Base-by-base conservation (phyloP, 2,888 invertebrate genomes). In the Drosophila anomelani region DNA sequence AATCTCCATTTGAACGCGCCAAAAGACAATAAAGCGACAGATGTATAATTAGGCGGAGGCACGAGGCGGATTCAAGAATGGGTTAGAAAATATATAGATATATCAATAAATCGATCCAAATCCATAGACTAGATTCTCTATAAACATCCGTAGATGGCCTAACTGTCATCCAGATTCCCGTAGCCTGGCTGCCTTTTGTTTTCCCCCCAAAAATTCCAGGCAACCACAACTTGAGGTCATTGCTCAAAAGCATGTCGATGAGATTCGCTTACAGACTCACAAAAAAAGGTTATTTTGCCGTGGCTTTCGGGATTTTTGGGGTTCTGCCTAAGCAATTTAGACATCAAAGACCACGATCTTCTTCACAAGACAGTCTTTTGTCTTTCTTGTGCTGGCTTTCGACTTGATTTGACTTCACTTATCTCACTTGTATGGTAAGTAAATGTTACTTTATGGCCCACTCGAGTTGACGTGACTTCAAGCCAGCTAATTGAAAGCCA, bases 201-300 rank as follows among this genome's bases (percentile, higher is more conserved):
- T 15, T 10, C 1, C 36, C 26, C 47, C 47, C 20, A 4, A 15
- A 54, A 54, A 53, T 46, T 54, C 38, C 44, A 32, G 36, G 32
- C 61, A 34, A 20, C 20, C 20, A 20, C 20, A 20, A 62, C 68
- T 56, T 73, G 81, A 80, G 86, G 84, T 86, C 84, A 80, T 80
- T 81, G 77, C 77, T 82, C 77, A 81, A 76, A 71, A 34, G 13
- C 32, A 34, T 49, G 49, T 34, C 49, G 49, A 29, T 13, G 13
- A 23, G 38, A 32, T 29, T 26, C 44, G 39, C 34, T 36, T 26
- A 34, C 34, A 32, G 32, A 44, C 20, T 46, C 70, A 26, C 26
- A 26, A 26, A 66, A 64, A 64, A 46, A 58, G 71, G n/a, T 9
- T 47, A 26, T 46, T n/a, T 17, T 61, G 39, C 47, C 10, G 38